Evolutionary conservation across 2,113 vertebrate species (phyloP), one percentile per base, ranked within the genome.

Genomic region (Okapia johnstoni): DNA sequence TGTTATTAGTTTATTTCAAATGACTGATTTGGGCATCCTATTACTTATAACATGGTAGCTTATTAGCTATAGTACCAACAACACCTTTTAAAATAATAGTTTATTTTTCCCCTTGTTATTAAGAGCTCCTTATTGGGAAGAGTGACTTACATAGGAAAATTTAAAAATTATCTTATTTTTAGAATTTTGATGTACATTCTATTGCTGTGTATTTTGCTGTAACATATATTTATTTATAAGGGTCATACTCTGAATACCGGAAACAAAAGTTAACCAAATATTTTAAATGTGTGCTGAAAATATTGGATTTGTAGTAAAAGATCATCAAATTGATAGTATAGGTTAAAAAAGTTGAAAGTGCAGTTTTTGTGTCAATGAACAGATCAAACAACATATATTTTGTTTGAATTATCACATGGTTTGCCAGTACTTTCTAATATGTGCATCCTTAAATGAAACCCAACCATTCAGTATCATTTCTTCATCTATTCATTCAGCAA

Each of bases 1-100:
- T 79, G 6, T 60, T 93, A 33, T 30, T 92, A 87, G 19, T n/a
- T 90, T 79, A 80, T 93, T 93, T 93, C 40, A 94, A 90, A 84
- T 70, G 43, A 79, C 40, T 85, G 28, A 28, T 46, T 58, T 58
- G 8, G 9, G 13, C 6, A 3, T 40, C 94, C 19, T 28, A 21
- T 80, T 90, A 88, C 46, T 36, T 94, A 88, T 50, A 88, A 3
- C 3, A 80, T 48, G 15, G 6, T 85, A 10, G 5, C 85, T 43
- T 76, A 40, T 23, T 25, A 95, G 30, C 43, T 63, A 30, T 17
- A 58, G 61, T 25, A 25, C 26, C 48, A 80, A 48, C 8, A 94
- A 89, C 15, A 40, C 1, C 57, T 77, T 94, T 70, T 15, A 85
- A 93, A 94, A 33, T 19, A 86, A 54, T 48, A 63, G 16, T n/a